A percentile compares a stretch with the other conserved stretches of the same genome.
These are phyloP conservation scores for Philhelius pedissequus DNA, from an alignment of 2,888 invertebrate species.

Conservation along the genomic window DNA sequence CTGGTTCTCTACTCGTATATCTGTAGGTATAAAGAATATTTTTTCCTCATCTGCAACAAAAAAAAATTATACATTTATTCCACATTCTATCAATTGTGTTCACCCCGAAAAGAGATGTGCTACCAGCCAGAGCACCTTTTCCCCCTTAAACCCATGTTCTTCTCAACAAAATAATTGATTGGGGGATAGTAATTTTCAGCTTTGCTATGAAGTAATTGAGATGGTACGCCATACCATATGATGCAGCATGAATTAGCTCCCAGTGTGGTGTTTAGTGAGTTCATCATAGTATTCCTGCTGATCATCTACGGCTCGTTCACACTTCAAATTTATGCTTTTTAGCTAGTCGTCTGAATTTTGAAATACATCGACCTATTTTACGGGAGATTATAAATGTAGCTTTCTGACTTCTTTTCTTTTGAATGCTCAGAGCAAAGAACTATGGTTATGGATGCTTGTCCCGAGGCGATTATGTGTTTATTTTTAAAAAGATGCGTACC, in stretches of 20 bases:
- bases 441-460: not conserved
- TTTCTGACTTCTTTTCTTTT: conserved; percentile 31
- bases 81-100: conserved; percentile 26
- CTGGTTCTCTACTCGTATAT: conserved; percentile 1
- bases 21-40: not conserved
- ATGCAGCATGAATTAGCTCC: conserved; percentile 28
- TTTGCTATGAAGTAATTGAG: conserved; percentile 58
- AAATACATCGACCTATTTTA: conserved; percentile 64
- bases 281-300: conserved; percentile 2
- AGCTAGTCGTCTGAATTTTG: conserved; percentile 12
- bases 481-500: conserved; percentile 53
- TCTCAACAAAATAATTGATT: not conserved
- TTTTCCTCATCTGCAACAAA: conserved; percentile 12
- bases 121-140: not conserved
- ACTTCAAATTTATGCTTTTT: not conserved
- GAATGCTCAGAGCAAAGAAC: not conserved
- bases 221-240: too few species aligned
- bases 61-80: conserved; percentile 32
- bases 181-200: conserved; percentile 27
- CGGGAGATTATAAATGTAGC: conserved; percentile 43
- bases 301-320: not conserved
- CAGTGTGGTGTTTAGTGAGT: conserved; percentile 14
- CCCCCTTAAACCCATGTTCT: not conserved
- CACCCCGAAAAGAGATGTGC: conserved; percentile 30
- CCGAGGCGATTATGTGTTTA: conserved; percentile 48